Percentiles rank a stretch among this genome's conserved stretches.
Conservation (phyloP, 2,888 invertebrate species). For the Catocala nupta region DNA sequence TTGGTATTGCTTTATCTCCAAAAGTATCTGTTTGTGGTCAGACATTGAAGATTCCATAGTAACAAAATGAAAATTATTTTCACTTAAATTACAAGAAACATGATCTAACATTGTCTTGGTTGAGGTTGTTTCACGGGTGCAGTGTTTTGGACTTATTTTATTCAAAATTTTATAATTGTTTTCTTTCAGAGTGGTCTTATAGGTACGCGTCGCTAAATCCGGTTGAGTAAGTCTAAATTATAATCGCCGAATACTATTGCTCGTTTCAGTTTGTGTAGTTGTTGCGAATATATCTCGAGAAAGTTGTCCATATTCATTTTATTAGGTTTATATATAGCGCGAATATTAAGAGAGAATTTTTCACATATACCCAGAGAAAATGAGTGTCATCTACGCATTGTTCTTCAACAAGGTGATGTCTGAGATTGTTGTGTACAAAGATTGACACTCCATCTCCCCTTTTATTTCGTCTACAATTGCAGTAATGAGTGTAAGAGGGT, state of each 20-base stretch:
- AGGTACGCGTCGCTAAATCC: constrained; percentile 2
- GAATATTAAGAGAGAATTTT: no score
- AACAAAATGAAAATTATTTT: constrained; percentile 11
- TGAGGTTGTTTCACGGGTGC: constrained; percentile 13
- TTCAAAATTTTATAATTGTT: constrained; percentile 11
- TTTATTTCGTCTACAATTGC: no score
- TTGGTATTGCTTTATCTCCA: background rate
- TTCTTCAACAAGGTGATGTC: no score
- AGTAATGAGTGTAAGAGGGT: no score
- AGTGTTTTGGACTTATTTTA: constrained; percentile 8
- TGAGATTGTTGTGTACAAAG: no score
- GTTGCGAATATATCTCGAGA: no score
- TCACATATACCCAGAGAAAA: no score
- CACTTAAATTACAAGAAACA: constrained; percentile 11
- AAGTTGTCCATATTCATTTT: no score
- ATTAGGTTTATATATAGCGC: no score
- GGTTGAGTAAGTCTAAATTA: constrained; percentile 4
- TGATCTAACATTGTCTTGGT: constrained; percentile 10
- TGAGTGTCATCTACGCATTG: no score
- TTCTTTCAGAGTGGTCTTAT: constrained; percentile 10
- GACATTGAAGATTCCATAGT: constrained; percentile 11
- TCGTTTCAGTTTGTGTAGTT: no score
- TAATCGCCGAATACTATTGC: constrained; percentile 1
- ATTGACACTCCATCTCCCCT: no score
- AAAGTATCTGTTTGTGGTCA: constrained; percentile 6